phyloP scores from a whole-genome alignment of 2,888 invertebrate species.

The Orthonychiurus folsomi region DNA sequence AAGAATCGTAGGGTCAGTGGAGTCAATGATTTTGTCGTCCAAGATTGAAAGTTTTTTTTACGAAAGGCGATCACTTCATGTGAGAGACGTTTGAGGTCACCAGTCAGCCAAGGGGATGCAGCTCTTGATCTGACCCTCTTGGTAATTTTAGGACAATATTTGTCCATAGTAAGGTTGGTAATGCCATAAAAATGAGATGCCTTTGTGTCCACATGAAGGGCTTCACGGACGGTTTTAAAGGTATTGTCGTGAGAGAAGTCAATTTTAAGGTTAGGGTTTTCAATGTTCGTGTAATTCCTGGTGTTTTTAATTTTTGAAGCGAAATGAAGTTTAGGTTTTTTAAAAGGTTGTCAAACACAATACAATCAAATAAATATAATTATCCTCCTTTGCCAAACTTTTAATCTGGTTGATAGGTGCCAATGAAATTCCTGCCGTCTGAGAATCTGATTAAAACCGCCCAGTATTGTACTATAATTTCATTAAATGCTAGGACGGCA shows the following conservation, averaged over 20 bases:
- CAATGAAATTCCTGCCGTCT: too few relatives aligned
- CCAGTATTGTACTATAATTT: too few relatives aligned
- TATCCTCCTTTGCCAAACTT: too few relatives aligned
- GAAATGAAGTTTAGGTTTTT: neutral
- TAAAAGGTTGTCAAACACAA: too few relatives aligned
- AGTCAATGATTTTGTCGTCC: neutral
- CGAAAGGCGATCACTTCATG: too few relatives aligned
- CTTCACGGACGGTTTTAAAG: neutral
- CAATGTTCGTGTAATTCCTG: neutral
- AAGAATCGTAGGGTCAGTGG: too few relatives aligned
- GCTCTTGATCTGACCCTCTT: neutral
- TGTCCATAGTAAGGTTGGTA: neutral
- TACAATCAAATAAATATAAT: too few relatives aligned
- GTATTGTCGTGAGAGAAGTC: neutral
- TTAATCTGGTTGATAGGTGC: too few relatives aligned
- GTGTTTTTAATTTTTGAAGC: neutral
- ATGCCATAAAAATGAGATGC: too few relatives aligned
- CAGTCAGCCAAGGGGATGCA: neutral
- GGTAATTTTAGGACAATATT: neutral
- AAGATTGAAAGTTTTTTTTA: too few relatives aligned
- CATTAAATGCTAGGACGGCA: too few relatives aligned
- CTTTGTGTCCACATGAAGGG: neutral
- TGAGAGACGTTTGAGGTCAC: neutral
- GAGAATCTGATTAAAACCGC: too few relatives aligned
- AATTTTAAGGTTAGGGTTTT: neutral